A percentile compares a stretch with the other conserved stretches of the same genome.
Conservation (phyloP, 2,888 invertebrate genomes). For the Crocallis elinguaria region DNA sequence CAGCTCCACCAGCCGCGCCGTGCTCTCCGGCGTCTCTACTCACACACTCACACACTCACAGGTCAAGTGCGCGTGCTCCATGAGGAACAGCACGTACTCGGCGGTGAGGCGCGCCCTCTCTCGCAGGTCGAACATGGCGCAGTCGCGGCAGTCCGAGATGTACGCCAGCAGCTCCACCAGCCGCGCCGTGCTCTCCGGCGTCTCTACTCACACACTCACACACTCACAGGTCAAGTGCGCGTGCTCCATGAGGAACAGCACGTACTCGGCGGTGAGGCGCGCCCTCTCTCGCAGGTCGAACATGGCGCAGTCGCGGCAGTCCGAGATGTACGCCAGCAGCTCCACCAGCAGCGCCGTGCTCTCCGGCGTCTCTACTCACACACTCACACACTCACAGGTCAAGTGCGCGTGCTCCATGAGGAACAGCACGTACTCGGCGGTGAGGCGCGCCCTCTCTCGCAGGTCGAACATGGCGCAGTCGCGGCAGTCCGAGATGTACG, state of each 20-base stretch:
- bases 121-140: conserved; percentile 93
- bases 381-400: too few relatives aligned
- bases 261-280: conserved; percentile 90
- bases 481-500: too few relatives aligned
- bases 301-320: conserved; percentile 94
- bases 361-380: conserved; percentile 94
- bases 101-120: conserved; percentile 91
- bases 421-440: too few relatives aligned
- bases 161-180: conserved; percentile 94
- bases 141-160: conserved; percentile 93
- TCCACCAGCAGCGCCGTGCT: conserved; percentile 95
- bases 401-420: too few relatives aligned
- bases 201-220: too few relatives aligned
- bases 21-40: conserved; percentile 94
- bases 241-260: conserved; percentile 93
- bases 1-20: conserved; percentile 94
- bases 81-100: conserved; percentile 92
- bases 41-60: too few relatives aligned
- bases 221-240: conserved; percentile 89
- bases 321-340: conserved; percentile 91
- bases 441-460: too few relatives aligned
- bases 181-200: conserved; percentile 94
- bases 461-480: too few relatives aligned
- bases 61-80: conserved; percentile 91
- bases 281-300: conserved; percentile 92